phyloP scores from a whole-genome alignment of 1,140 invertebrate species.

The Thaumatotibia leucotreta region DNA sequence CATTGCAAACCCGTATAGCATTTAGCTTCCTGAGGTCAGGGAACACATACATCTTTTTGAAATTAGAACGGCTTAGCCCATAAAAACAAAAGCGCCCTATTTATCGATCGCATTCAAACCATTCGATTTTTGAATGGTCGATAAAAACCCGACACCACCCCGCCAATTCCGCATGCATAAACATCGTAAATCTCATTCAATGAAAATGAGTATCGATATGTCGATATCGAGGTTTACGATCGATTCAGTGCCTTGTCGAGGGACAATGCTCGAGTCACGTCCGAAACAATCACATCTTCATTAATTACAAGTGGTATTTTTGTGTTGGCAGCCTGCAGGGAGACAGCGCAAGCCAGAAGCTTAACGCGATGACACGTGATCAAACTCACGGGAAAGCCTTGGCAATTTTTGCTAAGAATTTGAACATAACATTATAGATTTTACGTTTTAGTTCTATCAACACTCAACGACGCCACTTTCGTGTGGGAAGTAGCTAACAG shows the following conservation, averaged over 20 bases:
- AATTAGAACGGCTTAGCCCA: conserved; percentile 10
- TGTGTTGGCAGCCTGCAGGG: conserved; percentile 30
- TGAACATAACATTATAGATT: no score
- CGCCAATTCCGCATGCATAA: conserved; percentile 53
- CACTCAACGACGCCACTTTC: no score
- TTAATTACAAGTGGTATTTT: conserved; percentile 67
- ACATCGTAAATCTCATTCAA: conserved; percentile 65
- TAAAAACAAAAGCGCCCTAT: conserved; percentile 34
- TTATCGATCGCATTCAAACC: conserved; percentile 50
- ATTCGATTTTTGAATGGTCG: conserved; percentile 57
- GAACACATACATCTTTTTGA: background rate
- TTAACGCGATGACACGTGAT: background rate
- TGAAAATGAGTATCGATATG: conserved; percentile 49
- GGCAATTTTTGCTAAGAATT: no score
- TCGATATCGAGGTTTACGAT: conserved; percentile 55
- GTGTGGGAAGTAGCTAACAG: no score
- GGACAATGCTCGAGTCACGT: conserved; percentile 51
- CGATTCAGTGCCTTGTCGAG: conserved; percentile 51
- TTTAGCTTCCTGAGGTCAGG: background rate
- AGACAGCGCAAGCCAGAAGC: background rate
- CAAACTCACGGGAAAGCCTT: background rate
- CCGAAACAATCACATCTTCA: conserved; percentile 74
- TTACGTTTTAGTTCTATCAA: no score
- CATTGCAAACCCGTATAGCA: background rate
- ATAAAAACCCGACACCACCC: conserved; percentile 58